Percentiles rank a stretch among this genome's conserved stretches.
These are phyloP conservation scores for Ariolimax columbianus DNA, from an alignment of 2,888 invertebrate genomes.

Conservation along the genomic window DNA sequence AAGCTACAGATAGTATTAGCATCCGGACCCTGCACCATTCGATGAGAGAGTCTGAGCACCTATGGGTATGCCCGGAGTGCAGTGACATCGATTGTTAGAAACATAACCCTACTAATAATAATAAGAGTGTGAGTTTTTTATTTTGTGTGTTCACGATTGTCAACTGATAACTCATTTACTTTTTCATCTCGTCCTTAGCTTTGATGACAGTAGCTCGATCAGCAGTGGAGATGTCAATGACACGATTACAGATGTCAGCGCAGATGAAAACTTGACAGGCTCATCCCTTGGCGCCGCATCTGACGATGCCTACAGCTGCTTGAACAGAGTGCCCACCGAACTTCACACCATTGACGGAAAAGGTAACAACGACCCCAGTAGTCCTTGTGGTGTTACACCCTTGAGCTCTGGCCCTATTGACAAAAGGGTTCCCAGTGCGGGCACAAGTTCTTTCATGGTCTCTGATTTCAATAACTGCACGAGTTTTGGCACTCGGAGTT, in stretches of 20 bases:
- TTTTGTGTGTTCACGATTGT: not conserved
- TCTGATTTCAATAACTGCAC: constrained; percentile 69
- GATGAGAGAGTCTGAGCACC: no score
- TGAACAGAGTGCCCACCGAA: constrained; percentile 74
- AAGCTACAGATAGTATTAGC: no score
- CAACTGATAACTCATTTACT: not conserved
- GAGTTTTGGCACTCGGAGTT: constrained; percentile 33
- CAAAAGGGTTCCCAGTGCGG: constrained; percentile 67
- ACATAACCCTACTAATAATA: no score
- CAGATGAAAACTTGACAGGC: constrained; percentile 81
- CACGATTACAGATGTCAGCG: constrained; percentile 81
- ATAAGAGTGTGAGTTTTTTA: no score
- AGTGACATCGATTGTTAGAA: no score
- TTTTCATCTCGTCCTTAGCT: constrained; percentile 77
- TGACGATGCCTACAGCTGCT: constrained; percentile 78
- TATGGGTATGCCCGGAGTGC: no score
- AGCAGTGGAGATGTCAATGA: constrained; percentile 82
- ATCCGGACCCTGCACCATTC: no score
- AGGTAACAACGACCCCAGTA: constrained; percentile 1
- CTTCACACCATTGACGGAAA: constrained; percentile 58
- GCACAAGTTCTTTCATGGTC: constrained; percentile 71
- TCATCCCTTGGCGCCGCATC: constrained; percentile 78
- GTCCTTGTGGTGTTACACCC: constrained; percentile 35
- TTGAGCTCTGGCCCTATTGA: constrained; percentile 61
- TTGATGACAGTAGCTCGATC: constrained; percentile 82